Evolutionary conservation across 2,113 vertebrate species (phyloP).

Genomic region (Notarius quadriscutis): DNA sequence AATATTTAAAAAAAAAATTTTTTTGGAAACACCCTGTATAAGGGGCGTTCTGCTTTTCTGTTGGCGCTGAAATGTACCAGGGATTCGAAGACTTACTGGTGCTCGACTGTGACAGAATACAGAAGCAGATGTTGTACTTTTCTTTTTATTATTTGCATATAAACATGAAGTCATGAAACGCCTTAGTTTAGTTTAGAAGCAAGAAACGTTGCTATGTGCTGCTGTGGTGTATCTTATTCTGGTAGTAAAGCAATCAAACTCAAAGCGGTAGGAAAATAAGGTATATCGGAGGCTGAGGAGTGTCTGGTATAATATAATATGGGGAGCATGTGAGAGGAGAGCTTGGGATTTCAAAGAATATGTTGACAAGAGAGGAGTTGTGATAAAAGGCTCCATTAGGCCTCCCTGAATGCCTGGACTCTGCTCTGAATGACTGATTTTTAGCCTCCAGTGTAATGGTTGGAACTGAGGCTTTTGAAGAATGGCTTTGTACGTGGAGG

Average conservation of each 20-base stretch:
- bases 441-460: slow-evolving; percentile 43
- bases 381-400: slow-evolving; percentile 29
- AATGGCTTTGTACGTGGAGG: slow-evolving; percentile 32
- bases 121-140: not conserved
- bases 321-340: not conserved
- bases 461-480: slow-evolving; percentile 41
- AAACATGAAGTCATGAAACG: not conserved
- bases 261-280: not conserved
- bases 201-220: slow-evolving; percentile 7
- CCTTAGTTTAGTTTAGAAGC: not conserved
- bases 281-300: not conserved
- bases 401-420: not conserved
- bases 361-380: slow-evolving; percentile 27
- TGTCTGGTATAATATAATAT: not conserved
- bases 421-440: slow-evolving; percentile 38
- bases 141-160: slow-evolving; percentile 5
- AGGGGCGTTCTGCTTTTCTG: too few relatives aligned
- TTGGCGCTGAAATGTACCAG: not conserved
- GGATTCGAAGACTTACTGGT: not conserved
- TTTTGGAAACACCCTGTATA: too few relatives aligned
- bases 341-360: slow-evolving; percentile 15
- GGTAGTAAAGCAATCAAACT: slow-evolving; percentile 6
- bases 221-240: not conserved
- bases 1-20: too few relatives aligned
- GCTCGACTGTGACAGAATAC: not conserved